These are phyloP conservation scores for Lemur catta DNA, from an alignment of 2,797 vertebrate species.

Conservation along the genomic window DNA sequence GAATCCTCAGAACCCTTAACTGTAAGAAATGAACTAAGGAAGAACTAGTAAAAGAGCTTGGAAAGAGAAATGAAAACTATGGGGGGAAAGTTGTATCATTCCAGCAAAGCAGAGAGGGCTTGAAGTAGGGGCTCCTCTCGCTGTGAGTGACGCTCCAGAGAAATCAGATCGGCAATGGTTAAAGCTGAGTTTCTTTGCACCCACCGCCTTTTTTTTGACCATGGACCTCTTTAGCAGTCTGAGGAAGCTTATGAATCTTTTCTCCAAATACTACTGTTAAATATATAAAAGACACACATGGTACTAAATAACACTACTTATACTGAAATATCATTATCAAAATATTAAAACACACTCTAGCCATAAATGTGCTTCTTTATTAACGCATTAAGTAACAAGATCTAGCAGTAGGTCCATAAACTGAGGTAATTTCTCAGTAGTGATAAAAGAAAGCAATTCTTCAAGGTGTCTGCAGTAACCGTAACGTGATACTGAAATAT, in stretches of 20 bases:
- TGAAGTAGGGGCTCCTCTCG: neutral
- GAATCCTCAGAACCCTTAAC: neutral
- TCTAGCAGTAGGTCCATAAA: neutral
- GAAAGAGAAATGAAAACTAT: neutral
- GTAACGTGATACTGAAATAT: neutral
- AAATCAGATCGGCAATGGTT: neutral
- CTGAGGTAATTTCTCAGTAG: neutral
- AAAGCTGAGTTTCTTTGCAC: neutral
- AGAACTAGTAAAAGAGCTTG: neutral
- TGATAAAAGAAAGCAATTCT: neutral
- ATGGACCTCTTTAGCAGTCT: neutral
- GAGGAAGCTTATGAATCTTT: neutral
- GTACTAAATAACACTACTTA: neutral
- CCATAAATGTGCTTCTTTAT: neutral
- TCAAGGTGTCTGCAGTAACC: neutral
- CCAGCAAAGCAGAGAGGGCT: neutral
- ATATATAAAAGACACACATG: neutral
- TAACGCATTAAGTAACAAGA: neutral
- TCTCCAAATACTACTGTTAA: conserved; percentile 43
- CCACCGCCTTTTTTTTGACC: neutral
- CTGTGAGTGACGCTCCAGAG: neutral
- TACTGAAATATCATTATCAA: neutral
- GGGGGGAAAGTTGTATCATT: neutral
- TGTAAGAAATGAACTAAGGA: neutral
- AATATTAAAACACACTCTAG: neutral